Evolutionary conservation across 1,140 invertebrate species (phyloP), one percentile per base, ranked within the genome.

Genomic region (Drosophila nannoptera): DNA sequence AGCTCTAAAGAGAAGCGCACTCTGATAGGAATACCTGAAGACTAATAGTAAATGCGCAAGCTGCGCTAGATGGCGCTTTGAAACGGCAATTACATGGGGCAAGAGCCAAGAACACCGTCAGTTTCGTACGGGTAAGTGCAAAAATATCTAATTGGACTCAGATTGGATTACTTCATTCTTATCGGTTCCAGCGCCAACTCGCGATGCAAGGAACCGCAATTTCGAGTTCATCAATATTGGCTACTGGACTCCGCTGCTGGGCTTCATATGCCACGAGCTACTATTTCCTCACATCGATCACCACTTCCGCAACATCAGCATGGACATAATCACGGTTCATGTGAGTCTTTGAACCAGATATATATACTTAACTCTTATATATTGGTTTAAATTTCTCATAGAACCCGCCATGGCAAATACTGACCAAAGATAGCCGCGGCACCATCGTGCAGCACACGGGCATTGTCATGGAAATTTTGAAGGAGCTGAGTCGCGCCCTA

Each of bases 401-500:
- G 96, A 95, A 94, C 91, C 95, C 95, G 2, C 96, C 96, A 0
- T 97, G 95, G 95, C 94, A 96, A 81, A 93, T 94, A 7, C 87
- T 96, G 1, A 90, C 90, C 42, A 89, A 75, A 14, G 92, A 93
- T 61, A 90, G 91, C 12, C 90, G 90, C 4, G 93, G 93, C 0
- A 77, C 90, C 0, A 89, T 92, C 1, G 86, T 90, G 0, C 90
- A 92, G 56, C 93, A 93, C 73, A 90, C 90, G 5, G 96, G 96
- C 22, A 90, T 97, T 29, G 91, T 95, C 12, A 96, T 97, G 87
- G 94, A 97, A 87, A 93, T 97, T 35, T 69, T 97, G 0, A 92
- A 94, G 69, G 92, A 96, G 74, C 87, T 97, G n/a, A 92, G 94
- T 0, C 91, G 91, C 7, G 94, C 92, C 70, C 90, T 97, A 58